Base-by-base conservation (phyloP, 2,797 vertebrate genomes). In the Moxostoma hubbsi region DNA sequence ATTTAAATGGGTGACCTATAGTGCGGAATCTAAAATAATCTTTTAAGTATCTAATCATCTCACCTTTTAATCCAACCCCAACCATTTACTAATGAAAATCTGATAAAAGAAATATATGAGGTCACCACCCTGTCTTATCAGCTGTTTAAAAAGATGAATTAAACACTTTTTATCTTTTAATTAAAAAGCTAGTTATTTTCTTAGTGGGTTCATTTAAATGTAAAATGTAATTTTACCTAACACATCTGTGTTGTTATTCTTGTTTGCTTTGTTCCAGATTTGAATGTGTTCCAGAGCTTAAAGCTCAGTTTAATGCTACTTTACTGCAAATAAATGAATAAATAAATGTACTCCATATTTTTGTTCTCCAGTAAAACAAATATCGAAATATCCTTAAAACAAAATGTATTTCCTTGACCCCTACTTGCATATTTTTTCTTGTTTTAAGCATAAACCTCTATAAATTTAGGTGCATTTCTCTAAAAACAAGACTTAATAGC, bases 111-210 rank as follows among this genome's bases (percentile, higher is more conserved):
- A 77, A 62, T 64, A 55, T 64, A 81, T 68, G 66, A 78, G 80
- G 82, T 71, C 77, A 53, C 77, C 70, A 64, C 61, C 81, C 70
- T 61, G 77, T 43, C 78, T 81, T 80, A 73, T 81, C 67, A 2
- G 15, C 43, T 49, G 6, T 16, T 59, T 51, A 36, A 59, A 64
- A 53, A 36, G 4, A 61, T 6, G 49, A 76, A 82, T 73, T 79
- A 67, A 82, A 75, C 73, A 77, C 62, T 79, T 79, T 79, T 84
- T 84, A 84, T 84, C 82, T 86, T 84, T 84, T 84, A 86, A 86
- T 86, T 86, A 83, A 76, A 63, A 61, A 46, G 75, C 57, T 68
- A 75, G 74, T 68, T 75, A 80, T 71, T 74, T 62, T 9, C 13
- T 50, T 24, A 47, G 10, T 70, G 51, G 59, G 4, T 24, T 36